phyloP scores from a whole-genome alignment of 2,797 vertebrate species.

The Rhinophrynus dorsalis region DNA sequence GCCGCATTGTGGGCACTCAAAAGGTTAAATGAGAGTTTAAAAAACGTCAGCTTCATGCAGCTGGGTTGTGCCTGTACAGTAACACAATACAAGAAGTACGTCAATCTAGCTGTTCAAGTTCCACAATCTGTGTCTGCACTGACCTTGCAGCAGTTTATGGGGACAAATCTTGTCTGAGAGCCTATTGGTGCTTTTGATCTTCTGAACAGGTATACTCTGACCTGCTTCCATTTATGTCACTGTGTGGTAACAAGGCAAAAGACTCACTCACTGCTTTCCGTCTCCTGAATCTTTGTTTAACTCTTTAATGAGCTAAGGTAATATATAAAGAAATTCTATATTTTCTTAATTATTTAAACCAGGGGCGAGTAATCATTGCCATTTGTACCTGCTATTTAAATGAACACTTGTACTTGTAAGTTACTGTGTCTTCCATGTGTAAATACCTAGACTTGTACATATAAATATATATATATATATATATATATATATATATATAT shows the following conservation, averaged over 20 bases:
- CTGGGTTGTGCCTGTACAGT: neutral
- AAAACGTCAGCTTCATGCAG: no score
- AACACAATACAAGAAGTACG: neutral
- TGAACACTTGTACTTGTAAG: no score
- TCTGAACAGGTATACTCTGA: constrained; percentile 5
- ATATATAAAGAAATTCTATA: no score
- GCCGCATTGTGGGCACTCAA: no score
- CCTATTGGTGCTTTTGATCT: neutral
- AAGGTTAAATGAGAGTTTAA: no score
- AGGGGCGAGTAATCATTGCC: no score
- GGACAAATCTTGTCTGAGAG: neutral
- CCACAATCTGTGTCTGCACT: neutral
- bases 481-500: no score
- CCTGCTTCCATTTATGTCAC: neutral
- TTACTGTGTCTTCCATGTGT: no score
- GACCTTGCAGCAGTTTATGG: constrained; percentile 18
- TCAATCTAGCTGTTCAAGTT: neutral
- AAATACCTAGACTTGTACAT: no score
- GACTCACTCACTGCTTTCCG: neutral
- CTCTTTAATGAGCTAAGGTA: neutral
- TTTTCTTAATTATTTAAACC: no score
- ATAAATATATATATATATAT: no score
- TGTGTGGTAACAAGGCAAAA: neutral
- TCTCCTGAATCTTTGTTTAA: neutral
- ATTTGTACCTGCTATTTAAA: neutral